Evolutionary conservation across 2,888 invertebrate genomes (phyloP), one percentile per base, ranked within the genome.

Genomic region (Eulithis testata): DNA sequence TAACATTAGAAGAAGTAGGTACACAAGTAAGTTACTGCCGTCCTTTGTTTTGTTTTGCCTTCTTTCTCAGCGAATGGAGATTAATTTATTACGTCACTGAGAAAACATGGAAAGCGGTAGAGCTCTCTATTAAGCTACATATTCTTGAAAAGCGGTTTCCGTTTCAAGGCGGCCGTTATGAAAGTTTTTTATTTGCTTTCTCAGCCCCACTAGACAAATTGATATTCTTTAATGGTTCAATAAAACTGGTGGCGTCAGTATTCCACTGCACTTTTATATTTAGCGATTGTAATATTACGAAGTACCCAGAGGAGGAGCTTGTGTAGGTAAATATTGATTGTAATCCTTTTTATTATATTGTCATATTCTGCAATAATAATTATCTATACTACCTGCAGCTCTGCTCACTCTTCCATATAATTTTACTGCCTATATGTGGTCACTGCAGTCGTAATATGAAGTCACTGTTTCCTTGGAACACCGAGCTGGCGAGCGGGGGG

Each of bases 11-110:
- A 51, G 49, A 60, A 63, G 63, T n/a, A n/a, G n/a, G n/a, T 66
- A 69, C 75, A 75, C 73, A 76, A 74, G 73, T 77, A 85, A 87
- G 85, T 83, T 82, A 81, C 79, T 79, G 76, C 71, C 69, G 71
- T 74, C 77, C 79, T 84, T 89, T 89, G 86, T 88, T 86, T 88
- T 85, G 81, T 85, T 86, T 83, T 75, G 79, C 76, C 76, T 76
- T 66, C 62, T 63, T 66, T 60, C 63, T 56, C 60, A 77, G 82
- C 78, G 86, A 88, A 92, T 90, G 81, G 90, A 91, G 91, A 92
- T 91, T 91, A 91, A 92, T 92, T 90, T 92, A 90, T 90, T 91
- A 89, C 87, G 84, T 87, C 84, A 75, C 85, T 80, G 83, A 87
- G 89, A 89, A 88, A 91, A 91, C 91, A 91, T 88, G 88, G 88